Evolutionary conservation across 2,888 invertebrate genomes (phyloP).

Genomic region (Cephus runcator): DNA sequence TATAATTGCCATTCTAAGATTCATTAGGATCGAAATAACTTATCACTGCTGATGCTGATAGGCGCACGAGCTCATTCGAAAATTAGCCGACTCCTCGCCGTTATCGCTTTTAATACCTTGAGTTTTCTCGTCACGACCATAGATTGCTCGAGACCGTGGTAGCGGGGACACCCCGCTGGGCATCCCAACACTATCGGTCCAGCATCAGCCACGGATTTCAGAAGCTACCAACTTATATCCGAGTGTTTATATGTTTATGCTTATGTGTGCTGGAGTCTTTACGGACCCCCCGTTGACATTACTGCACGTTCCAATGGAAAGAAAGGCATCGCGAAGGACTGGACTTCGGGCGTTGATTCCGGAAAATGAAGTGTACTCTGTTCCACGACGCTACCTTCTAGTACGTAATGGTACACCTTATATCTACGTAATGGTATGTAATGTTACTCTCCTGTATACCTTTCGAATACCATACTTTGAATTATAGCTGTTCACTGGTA

Average conservation of each 20-base stretch:
- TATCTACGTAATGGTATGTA: neutral
- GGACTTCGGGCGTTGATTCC: conserved; percentile 21
- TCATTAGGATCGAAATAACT: neutral
- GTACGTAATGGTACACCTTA: neutral
- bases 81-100: conserved; percentile 24
- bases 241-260: conserved; percentile 54
- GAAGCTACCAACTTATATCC: conserved; percentile 59
- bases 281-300: conserved; percentile 54
- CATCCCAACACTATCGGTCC: conserved; percentile 59
- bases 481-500: neutral
- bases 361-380: conserved; percentile 13
- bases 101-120: conserved; percentile 34
- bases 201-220: conserved; percentile 61
- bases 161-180: conserved; percentile 56
- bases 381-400: neutral
- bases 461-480: neutral
- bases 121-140: conserved; percentile 54
- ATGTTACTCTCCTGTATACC: neutral
- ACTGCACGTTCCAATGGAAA: conserved; percentile 20
- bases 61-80: conserved; percentile 3
- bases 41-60: neutral
- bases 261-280: conserved; percentile 54
- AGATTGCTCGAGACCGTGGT: conserved; percentile 50
- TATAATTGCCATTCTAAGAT: neutral
- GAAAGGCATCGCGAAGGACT: conserved; percentile 14